These are phyloP conservation scores for Craniophora ligustri DNA, from an alignment of 2,888 invertebrate species.

Conservation along the genomic window DNA sequence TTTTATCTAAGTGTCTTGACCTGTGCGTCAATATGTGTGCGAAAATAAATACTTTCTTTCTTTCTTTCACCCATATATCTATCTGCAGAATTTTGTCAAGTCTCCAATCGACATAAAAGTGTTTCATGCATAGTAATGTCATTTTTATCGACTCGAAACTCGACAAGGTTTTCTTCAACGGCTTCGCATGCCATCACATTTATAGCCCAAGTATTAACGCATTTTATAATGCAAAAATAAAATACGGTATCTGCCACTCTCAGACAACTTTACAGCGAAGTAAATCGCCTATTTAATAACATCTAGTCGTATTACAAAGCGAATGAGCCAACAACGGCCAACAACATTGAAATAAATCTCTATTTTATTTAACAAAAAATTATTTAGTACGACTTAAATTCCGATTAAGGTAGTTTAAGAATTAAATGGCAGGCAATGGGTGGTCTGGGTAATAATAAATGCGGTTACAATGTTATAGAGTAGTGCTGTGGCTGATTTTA, in stretches of 20 bases:
- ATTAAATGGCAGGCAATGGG: background rate
- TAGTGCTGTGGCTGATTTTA: too few relatives aligned
- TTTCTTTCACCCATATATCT: too few relatives aligned
- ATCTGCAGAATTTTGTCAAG: too few relatives aligned
- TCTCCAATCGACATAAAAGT: too few relatives aligned
- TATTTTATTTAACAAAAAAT: constrained; percentile 31
- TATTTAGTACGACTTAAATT: constrained; percentile 19
- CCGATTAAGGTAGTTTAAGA: constrained; percentile 7
- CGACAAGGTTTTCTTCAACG: too few relatives aligned
- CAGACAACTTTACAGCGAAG: constrained; percentile 61
- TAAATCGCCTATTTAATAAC: constrained; percentile 68
- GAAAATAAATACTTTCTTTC: too few relatives aligned
- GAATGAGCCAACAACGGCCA: constrained; percentile 37
- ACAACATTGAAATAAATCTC: constrained; percentile 55
- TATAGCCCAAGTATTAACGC: constrained; percentile 8
- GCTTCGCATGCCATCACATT: too few relatives aligned
- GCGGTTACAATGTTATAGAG: background rate
- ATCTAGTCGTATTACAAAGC: constrained; percentile 27
- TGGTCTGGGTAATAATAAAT: constrained; percentile 14
- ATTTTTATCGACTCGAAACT: too few relatives aligned
- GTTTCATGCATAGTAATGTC: too few relatives aligned
- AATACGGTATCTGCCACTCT: constrained; percentile 21
- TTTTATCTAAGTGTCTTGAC: too few relatives aligned
- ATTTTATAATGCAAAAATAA: constrained; percentile 35
- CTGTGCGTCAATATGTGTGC: too few relatives aligned